Evolutionary conservation across 2,888 invertebrate genomes (phyloP), one percentile per base, ranked within the genome.

Genomic region (Megalurothrips usitatus): DNA sequence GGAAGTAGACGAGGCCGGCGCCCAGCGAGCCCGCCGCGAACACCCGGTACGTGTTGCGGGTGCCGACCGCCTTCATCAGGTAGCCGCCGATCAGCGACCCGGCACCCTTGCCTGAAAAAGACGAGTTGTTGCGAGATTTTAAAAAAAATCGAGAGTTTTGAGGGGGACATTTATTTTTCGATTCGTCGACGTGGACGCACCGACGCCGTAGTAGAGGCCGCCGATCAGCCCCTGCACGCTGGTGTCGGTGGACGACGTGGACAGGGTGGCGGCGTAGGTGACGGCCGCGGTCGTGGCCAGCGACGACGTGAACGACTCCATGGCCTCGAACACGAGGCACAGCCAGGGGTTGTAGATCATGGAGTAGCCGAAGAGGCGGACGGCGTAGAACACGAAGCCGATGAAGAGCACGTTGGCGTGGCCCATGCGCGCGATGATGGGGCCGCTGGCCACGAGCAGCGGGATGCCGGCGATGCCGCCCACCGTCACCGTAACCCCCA

Each of bases 401-500:
- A 94, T 91, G 85, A 93, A 93, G 26, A 94, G 89, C 49, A 94
- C 92, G 85, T 94, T 94, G 48, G 94, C 93, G 84, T 94, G 94
- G 0, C 94, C 94, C 81, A 94, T 88, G 84, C 89, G 90, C 80
- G 91, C 89, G 83, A 94, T 92, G 84, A 94, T 92, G 81, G 94
- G 93, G 0, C 94, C 93, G 0, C 94, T 93, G n/a, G 94, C 88
- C 68, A 93, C 93, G 34, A 94, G 88, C 23, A 94, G 88, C 0
- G 94, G 94, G 80, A 94, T 90, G 0, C 94, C 94, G 0, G 93
- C 92, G 11, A 94, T 88, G 17, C 93, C 93, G 1, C 94, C 94
- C 80, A 94, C 93, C 0, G 94, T 94, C 84, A 94, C 92, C 0
- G 94, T 94, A 84, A 94, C 90, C 19, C 94, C 94, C 94, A 94